Evolutionary conservation across 1,140 invertebrate species (phyloP).

Genomic region (Homarus americanus): DNA sequence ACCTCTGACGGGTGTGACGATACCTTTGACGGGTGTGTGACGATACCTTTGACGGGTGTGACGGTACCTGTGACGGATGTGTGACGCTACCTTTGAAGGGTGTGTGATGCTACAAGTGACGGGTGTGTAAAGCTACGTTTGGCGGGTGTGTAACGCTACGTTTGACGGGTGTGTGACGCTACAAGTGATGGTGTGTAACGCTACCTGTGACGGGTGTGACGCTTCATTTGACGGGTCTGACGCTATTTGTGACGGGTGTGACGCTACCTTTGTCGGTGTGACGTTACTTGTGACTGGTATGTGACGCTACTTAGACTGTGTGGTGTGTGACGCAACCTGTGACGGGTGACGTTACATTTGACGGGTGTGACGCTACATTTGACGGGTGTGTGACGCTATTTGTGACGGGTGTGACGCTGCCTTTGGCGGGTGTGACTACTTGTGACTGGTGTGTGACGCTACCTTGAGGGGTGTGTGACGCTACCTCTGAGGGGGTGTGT

Average conservation of each 20-base stretch:
- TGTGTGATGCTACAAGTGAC: too few species aligned
- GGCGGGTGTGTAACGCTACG: conserved; percentile 45
- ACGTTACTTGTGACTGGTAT: neutral
- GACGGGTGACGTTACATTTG: too few species aligned
- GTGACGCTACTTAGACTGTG: conserved; percentile 5
- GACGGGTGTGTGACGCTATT: conserved; percentile 48
- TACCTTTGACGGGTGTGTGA: neutral
- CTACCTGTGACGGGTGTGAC: neutral
- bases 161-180: conserved; percentile 51
- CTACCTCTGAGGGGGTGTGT: conserved; percentile 27
- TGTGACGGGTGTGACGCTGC: conserved; percentile 54
- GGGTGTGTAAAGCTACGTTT: conserved; percentile 8
- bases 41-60: neutral
- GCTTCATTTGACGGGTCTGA: too few species aligned
- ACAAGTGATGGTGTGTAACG: neutral
- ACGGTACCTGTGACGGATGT: neutral
- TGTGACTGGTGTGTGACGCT: conserved; percentile 16
- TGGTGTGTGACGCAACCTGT: neutral
- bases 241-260: neutral
- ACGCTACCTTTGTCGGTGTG: too few species aligned
- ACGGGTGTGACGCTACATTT: conserved; percentile 12
- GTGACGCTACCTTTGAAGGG: neutral
- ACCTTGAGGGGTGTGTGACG: neutral
- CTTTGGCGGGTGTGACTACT: conserved; percentile 2
- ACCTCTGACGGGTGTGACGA: neutral